phyloP scores from a whole-genome alignment of 2,113 vertebrate species.

The Camelus bactrianus region DNA sequence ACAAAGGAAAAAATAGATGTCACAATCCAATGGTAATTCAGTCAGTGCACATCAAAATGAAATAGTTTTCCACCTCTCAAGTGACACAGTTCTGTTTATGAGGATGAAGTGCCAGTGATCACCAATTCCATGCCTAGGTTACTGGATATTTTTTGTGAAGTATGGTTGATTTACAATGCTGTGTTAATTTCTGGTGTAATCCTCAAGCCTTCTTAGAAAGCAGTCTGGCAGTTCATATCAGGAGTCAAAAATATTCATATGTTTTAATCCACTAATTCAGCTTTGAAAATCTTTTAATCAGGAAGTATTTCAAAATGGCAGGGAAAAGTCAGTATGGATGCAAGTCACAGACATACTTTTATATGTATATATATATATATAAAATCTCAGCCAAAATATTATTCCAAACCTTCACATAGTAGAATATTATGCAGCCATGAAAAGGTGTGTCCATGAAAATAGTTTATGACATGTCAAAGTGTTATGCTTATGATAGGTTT shows the following conservation, averaged over 20 bases:
- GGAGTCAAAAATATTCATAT: not conserved
- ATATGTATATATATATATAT: not conserved
- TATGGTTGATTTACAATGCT: no score
- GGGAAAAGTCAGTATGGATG: not conserved
- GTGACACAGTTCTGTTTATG: not conserved
- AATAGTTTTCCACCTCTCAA: not conserved
- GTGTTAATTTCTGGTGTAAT: not conserved
- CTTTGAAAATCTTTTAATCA: conserved; percentile 29
- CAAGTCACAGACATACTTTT: not conserved
- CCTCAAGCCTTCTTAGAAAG: not conserved
- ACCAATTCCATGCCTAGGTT: not conserved
- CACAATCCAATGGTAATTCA: not conserved
- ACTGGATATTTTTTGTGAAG: no score
- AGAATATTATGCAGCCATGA: not conserved
- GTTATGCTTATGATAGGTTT: not conserved
- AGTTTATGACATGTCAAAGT: not conserved
- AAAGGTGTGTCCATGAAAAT: not conserved
- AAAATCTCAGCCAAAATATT: not conserved
- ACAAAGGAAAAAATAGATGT: not conserved
- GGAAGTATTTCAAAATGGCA: not conserved
- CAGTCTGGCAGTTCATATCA: not conserved
- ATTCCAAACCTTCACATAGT: not conserved
- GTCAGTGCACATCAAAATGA: not conserved
- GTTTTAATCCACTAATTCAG: not conserved
- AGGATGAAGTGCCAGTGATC: not conserved